Conservation (phyloP, 2,888 invertebrate genomes). For the Eupithecia vulgata region DNA sequence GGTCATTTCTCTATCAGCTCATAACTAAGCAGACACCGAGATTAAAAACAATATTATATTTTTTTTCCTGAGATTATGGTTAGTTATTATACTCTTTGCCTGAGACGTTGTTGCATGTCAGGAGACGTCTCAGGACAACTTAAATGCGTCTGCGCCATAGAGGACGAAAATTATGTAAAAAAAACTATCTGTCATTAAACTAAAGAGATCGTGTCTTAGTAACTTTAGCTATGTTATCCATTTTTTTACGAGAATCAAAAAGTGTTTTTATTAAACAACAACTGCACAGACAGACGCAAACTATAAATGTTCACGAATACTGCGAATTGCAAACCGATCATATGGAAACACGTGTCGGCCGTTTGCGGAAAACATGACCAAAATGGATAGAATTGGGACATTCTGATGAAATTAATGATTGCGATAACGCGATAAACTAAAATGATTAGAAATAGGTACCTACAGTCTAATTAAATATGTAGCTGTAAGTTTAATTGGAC, state of each 20-base stretch:
- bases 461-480: neutral
- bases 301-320: neutral
- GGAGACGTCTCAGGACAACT: neutral
- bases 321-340: slow-evolving; percentile 10
- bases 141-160: neutral
- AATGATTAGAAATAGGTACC: neutral
- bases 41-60: neutral
- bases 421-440: neutral
- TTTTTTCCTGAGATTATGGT: too few relatives aligned
- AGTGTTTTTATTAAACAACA: neutral
- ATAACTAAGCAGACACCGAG: neutral
- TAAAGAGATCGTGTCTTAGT: neutral
- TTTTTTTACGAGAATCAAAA: neutral
- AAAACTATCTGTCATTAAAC: too few relatives aligned
- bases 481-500: neutral
- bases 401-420: slow-evolving; percentile 6
- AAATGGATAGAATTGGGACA: slow-evolving; percentile 13
- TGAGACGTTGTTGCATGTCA: too few relatives aligned
- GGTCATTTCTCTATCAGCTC: neutral
- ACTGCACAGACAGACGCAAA: neutral
- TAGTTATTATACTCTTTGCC: too few relatives aligned
- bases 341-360: slow-evolving; percentile 19
- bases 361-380: slow-evolving; percentile 13
- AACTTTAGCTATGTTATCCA: neutral
- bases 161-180: too few relatives aligned